A percentile compares a stretch with the other conserved stretches of the same genome.
Conservation (phyloP, 2,888 invertebrate species). For the Microctonus hyperodae region DNA sequence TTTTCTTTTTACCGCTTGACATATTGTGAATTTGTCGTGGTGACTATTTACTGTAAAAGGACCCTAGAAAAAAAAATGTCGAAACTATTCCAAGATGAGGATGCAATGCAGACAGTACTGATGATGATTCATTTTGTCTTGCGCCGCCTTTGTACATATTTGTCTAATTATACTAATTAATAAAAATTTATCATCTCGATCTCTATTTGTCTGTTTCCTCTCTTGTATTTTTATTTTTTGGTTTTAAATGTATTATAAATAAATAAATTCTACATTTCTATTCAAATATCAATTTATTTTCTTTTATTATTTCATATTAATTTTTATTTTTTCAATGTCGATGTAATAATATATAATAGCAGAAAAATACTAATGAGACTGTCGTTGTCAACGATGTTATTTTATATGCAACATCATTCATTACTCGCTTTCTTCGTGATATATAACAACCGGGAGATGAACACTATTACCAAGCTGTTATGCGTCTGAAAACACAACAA, state of each 20-base stretch:
- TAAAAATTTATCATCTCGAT: constrained; percentile 40
- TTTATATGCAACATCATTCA: not conserved
- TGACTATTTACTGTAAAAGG: constrained; percentile 9
- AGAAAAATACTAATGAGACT: constrained; percentile 2
- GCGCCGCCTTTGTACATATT: constrained; percentile 51
- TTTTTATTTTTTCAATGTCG: no score
- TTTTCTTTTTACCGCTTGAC: not conserved
- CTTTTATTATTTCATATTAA: not conserved
- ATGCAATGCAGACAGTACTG: constrained; percentile 29
- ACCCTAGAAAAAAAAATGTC: constrained; percentile 5
- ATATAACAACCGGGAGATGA: constrained; percentile 2
- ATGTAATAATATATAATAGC: not conserved
- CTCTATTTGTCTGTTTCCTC: constrained; percentile 6
- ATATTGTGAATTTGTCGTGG: constrained; percentile 5
- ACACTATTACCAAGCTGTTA: not conserved
- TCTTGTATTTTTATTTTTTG: not conserved
- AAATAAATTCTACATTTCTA: not conserved
- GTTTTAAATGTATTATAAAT: not conserved
- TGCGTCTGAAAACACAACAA: not conserved
- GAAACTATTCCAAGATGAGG: constrained; percentile 20
- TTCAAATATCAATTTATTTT: not conserved
- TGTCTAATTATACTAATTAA: constrained; percentile 47
- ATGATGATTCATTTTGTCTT: constrained; percentile 38
- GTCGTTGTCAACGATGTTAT: constrained; percentile 6
- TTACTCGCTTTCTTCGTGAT: not conserved